A percentile compares a stretch with the other conserved stretches of the same genome.
phyloP scores from a whole-genome alignment of 2,888 invertebrate genomes.

The Idaea aversata region DNA sequence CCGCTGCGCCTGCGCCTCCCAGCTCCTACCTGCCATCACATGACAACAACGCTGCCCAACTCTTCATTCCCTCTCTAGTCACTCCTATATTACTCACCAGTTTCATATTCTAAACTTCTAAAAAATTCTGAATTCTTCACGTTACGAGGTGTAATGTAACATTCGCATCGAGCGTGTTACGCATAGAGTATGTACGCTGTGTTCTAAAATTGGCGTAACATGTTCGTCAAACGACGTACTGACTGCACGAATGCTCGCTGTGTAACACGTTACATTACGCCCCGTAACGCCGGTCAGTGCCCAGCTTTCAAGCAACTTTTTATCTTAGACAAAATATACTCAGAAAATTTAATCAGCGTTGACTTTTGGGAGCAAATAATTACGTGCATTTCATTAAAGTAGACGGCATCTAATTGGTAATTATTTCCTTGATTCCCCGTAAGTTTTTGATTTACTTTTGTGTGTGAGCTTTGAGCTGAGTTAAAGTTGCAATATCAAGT shows the following conservation, averaged over 20 bases:
- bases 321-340: slow-evolving; percentile 37
- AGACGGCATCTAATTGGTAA: slow-evolving; percentile 22
- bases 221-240: too few species aligned
- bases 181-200: too few species aligned
- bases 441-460: slow-evolving; percentile 20
- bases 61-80: slow-evolving; percentile 8
- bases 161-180: too few species aligned
- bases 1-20: slow-evolving; percentile 65
- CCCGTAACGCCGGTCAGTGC: too few species aligned
- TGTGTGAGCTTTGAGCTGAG: slow-evolving; percentile 16
- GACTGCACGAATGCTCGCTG: too few species aligned
- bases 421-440: slow-evolving; percentile 30
- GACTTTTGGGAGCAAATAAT: slow-evolving; percentile 61
- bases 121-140: slow-evolving; percentile 26
- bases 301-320: background rate
- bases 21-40: slow-evolving; percentile 65
- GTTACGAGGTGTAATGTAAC: too few species aligned
- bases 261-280: too few species aligned
- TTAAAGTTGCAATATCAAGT: background rate
- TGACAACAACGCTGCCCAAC: slow-evolving; percentile 46
- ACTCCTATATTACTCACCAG: slow-evolving; percentile 20
- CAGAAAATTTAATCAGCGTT: slow-evolving; percentile 54
- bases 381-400: slow-evolving; percentile 30
- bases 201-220: too few species aligned
- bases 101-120: slow-evolving; percentile 27